Conservation (phyloP, 2,113 vertebrate genomes). For the Ptilonorhynchus violaceus region DNA sequence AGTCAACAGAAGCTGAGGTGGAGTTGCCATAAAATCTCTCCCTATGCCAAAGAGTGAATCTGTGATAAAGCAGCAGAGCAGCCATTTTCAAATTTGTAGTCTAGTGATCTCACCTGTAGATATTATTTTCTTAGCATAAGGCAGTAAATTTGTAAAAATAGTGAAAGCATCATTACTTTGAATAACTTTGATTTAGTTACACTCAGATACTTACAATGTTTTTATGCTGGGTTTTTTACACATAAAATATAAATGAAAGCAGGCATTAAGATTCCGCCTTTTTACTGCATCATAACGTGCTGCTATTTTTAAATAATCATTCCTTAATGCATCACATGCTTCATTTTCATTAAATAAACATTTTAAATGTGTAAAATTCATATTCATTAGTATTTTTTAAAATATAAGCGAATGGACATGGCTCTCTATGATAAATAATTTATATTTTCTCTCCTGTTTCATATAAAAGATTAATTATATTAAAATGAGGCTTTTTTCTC, state of each 20-base stretch:
- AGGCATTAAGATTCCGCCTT: not conserved
- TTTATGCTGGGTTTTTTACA: not conserved
- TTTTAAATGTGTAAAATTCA: constrained; percentile 10
- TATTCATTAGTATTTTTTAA: not conserved
- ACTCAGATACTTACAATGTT: not conserved
- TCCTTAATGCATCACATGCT: not conserved
- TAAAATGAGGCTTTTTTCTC: not conserved
- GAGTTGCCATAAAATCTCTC: not conserved
- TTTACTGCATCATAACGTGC: not conserved
- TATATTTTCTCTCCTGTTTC: not conserved
- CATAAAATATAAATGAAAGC: constrained; percentile 53
- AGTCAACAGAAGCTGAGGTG: not conserved
- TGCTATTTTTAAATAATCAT: constrained; percentile 23
- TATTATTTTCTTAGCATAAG: not conserved
- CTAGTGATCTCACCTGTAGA: not conserved
- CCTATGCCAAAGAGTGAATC: not conserved
- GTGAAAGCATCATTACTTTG: not conserved
- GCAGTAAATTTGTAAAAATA: not conserved
- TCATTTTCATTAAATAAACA: constrained; percentile 41
- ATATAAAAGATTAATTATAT: not conserved
- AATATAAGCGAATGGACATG: not conserved
- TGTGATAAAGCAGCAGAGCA: not conserved
- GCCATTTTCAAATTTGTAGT: not conserved
- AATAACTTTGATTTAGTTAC: constrained; percentile 1
- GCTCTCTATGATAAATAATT: not conserved